Evolutionary conservation across 2,797 vertebrate species (phyloP).

Genomic region (Enoplosus armatus): DNA sequence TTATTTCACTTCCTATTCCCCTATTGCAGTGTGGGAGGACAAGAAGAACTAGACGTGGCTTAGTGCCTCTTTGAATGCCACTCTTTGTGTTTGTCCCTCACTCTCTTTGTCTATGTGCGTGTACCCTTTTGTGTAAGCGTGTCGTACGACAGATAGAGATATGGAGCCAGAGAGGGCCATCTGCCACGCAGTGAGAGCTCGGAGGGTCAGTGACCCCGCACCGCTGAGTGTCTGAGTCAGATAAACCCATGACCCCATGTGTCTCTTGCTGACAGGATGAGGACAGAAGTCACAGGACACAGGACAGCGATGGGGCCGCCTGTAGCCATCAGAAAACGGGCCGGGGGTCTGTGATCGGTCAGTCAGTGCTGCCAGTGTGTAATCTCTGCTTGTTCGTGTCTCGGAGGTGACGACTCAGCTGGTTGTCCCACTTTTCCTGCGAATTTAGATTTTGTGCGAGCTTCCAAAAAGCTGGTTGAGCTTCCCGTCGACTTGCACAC

Average conservation of each 20-base stretch:
- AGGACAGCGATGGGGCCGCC: neutral
- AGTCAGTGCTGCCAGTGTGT: constrained; percentile 5
- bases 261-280: constrained; percentile 31
- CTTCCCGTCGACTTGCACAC: neutral
- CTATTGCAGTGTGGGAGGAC: neutral
- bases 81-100: neutral
- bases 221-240: constrained; percentile 76
- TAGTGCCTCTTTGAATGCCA: constrained; percentile 15
- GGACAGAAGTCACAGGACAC: constrained; percentile 33
- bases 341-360: neutral
- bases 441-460: neutral
- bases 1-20: constrained; percentile 70
- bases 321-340: neutral
- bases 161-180: constrained; percentile 44
- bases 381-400: neutral
- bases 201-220: constrained; percentile 50
- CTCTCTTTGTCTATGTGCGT: neutral
- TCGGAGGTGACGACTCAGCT: constrained; percentile 12
- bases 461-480: neutral
- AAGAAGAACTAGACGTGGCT: constrained; percentile 53
- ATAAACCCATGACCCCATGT: constrained; percentile 33
- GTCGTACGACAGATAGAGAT: constrained; percentile 10
- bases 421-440: constrained; percentile 7
- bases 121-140: neutral
- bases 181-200: constrained; percentile 45